Evolutionary conservation across 2,888 invertebrate species (phyloP).

Genomic region (Cabera pusaria): DNA sequence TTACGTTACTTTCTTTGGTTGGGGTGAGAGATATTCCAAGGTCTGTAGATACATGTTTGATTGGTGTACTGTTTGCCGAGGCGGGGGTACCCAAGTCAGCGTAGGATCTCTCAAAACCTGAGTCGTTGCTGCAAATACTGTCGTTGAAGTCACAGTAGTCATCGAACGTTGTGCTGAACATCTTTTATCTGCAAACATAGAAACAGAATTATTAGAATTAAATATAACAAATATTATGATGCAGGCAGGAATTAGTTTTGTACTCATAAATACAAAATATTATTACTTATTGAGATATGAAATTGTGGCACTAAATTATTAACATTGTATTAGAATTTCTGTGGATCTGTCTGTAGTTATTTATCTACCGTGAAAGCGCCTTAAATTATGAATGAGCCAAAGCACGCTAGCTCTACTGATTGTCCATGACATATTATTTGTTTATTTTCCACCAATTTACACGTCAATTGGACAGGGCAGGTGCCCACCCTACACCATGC

Average conservation of each 20-base stretch:
- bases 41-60: slow-evolving; percentile 60
- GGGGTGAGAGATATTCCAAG: slow-evolving; percentile 62
- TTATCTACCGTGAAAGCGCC: too few relatives aligned
- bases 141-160: slow-evolving; percentile 78
- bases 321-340: too few relatives aligned
- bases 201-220: slow-evolving; percentile 10
- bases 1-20: slow-evolving; percentile 56
- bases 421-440: too few relatives aligned
- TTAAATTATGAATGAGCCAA: too few relatives aligned
- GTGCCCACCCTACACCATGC: slow-evolving; percentile 40
- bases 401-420: too few relatives aligned
- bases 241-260: too few relatives aligned
- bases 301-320: too few relatives aligned
- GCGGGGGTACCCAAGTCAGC: slow-evolving; percentile 50
- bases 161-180: slow-evolving; percentile 70
- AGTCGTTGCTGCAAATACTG: slow-evolving; percentile 87
- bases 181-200: slow-evolving; percentile 49
- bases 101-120: slow-evolving; percentile 88
- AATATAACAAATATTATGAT: too few relatives aligned
- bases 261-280: too few relatives aligned
- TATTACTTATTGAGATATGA: too few relatives aligned
- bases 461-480: slow-evolving; percentile 49
- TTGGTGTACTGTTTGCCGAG: slow-evolving; percentile 51
- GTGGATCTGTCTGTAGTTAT: too few relatives aligned
- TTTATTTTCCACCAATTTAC: slow-evolving; percentile 55